A percentile compares a stretch with the other conserved stretches of the same genome.
phyloP scores from a whole-genome alignment of 2,888 invertebrate genomes.

The Criorhina ranunculi region DNA sequence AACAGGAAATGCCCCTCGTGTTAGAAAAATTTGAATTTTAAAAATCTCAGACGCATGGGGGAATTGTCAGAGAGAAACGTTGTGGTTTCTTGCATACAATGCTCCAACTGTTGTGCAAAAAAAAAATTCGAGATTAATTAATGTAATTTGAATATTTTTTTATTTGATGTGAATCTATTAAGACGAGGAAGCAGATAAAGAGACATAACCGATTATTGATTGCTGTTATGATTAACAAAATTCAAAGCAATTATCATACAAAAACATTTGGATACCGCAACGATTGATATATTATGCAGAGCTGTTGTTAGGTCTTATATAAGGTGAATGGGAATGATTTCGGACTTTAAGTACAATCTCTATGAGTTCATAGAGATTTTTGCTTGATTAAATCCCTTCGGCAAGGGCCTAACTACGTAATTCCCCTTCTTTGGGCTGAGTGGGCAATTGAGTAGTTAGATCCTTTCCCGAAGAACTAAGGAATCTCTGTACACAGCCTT shows the following conservation, averaged over 20 bases:
- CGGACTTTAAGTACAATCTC: too few species aligned
- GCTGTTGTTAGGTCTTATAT: neutral
- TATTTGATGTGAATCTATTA: neutral
- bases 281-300: neutral
- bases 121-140: constrained; percentile 1
- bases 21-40: constrained; percentile 27
- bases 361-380: too few species aligned
- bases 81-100: neutral
- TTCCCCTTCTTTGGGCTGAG: too few species aligned
- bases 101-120: neutral
- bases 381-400: too few species aligned
- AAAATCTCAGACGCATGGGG: neutral
- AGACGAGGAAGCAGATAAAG: neutral
- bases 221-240: neutral
- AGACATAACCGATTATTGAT: constrained; percentile 12
- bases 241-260: constrained; percentile 5
- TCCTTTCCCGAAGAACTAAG: too few species aligned
- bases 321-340: neutral
- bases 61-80: neutral
- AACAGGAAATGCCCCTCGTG: constrained; percentile 28
- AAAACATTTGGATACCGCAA: neutral
- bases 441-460: too few species aligned
- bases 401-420: too few species aligned
- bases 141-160: neutral
- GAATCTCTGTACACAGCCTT: too few species aligned